Evolutionary conservation across 2,113 vertebrate species (phyloP).

Genomic region (Coptodon rendalli): DNA sequence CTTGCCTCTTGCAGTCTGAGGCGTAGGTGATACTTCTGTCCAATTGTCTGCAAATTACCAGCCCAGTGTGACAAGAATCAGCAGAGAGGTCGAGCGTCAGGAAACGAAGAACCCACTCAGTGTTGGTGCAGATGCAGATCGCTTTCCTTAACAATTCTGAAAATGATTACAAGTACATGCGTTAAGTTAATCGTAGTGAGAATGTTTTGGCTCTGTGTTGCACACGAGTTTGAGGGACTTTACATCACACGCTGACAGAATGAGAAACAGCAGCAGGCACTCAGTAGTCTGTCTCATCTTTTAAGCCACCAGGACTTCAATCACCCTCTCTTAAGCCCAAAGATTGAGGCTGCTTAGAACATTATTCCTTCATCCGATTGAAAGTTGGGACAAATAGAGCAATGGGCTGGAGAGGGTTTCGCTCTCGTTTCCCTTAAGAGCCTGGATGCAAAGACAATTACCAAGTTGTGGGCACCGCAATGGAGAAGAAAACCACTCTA

Average conservation of each 20-base stretch:
- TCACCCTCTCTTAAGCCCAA: slow-evolving; percentile 24
- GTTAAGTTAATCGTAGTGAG: neutral
- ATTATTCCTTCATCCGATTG: slow-evolving; percentile 51
- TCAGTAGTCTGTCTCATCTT: slow-evolving; percentile 25
- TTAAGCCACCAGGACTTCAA: slow-evolving; percentile 35
- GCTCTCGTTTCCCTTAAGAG: slow-evolving; percentile 31
- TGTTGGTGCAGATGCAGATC: neutral
- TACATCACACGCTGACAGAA: neutral
- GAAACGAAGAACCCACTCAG: neutral
- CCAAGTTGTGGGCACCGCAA: slow-evolving; percentile 37
- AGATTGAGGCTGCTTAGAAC: slow-evolving; percentile 37
- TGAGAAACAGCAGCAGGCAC: slow-evolving; percentile 7
- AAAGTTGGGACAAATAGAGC: slow-evolving; percentile 42
- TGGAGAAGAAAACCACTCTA: slow-evolving; percentile 45
- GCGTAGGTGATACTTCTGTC: neutral
- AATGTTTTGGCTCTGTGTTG: neutral
- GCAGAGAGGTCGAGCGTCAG: neutral
- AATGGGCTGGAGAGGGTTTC: slow-evolving; percentile 19
- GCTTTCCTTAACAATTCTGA: neutral
- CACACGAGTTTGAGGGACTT: neutral
- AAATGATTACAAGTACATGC: neutral
- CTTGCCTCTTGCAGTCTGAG: neutral
- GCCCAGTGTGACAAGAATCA: neutral
- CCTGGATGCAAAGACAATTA: slow-evolving; percentile 59
- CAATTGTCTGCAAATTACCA: neutral